phyloP scores from a whole-genome alignment of 2,888 invertebrate species.

The Chalcis sispes region DNA sequence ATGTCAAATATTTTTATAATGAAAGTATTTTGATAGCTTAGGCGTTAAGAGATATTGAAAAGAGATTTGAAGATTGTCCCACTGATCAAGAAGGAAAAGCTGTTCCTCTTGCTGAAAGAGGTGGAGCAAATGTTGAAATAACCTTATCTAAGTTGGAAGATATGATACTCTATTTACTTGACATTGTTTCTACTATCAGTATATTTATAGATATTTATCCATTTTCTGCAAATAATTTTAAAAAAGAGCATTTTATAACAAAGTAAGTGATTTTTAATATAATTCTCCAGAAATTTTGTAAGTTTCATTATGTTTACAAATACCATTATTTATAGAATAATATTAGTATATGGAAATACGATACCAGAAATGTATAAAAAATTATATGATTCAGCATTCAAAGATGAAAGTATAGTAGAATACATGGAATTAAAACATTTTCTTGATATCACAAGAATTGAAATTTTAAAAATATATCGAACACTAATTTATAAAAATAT shows the following conservation, averaged over 20 bases:
- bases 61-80: conserved; percentile 67
- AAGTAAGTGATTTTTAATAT: conserved; percentile 68
- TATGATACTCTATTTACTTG: conserved; percentile 82
- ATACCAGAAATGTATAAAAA: conserved; percentile 84
- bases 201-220: conserved; percentile 84
- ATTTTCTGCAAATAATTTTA: conserved; percentile 78
- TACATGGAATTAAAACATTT: conserved; percentile 75
- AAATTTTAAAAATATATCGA: conserved; percentile 76
- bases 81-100: conserved; percentile 63
- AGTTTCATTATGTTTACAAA: background rate
- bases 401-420: conserved; percentile 73
- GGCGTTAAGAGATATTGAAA: conserved; percentile 72
- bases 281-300: too few species aligned
- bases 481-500: conserved; percentile 73
- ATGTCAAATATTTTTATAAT: conserved; percentile 33
- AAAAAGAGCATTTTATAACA: conserved; percentile 78
- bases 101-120: conserved; percentile 64
- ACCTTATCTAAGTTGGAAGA: conserved; percentile 80
- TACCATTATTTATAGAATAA: conserved; percentile 79
- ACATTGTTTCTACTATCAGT: conserved; percentile 83
- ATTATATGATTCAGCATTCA: conserved; percentile 76
- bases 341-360: conserved; percentile 86
- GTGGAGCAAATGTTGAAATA: conserved; percentile 65
- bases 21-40: conserved; percentile 61
- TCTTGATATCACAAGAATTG: conserved; percentile 78